Conservation (phyloP, 2,888 invertebrate genomes). For the Tetranychus piercei region DNA sequence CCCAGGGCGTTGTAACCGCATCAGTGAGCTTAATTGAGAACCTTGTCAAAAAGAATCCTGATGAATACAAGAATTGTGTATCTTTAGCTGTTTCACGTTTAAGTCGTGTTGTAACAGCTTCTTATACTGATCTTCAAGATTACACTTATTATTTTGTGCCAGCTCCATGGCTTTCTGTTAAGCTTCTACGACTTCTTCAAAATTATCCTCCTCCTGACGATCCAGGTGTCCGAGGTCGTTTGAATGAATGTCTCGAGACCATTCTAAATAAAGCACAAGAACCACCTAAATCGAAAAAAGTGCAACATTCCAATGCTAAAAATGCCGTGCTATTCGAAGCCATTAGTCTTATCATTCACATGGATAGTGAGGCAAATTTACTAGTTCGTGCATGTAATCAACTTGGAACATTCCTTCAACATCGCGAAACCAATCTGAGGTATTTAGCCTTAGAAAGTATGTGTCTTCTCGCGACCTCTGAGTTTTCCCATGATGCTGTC, state of each 20-base stretch:
- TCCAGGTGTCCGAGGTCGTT: slow-evolving; percentile 80
- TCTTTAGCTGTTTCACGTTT: slow-evolving; percentile 90
- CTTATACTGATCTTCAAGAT: slow-evolving; percentile 96
- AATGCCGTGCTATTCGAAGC: slow-evolving; percentile 99
- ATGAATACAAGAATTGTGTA: slow-evolving; percentile 97
- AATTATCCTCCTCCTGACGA: slow-evolving; percentile 98
- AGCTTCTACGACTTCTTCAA: slow-evolving; percentile 79
- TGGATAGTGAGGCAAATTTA: slow-evolving; percentile 89
- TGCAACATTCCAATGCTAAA: slow-evolving; percentile 98
- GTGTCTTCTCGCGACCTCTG: slow-evolving; percentile 96
- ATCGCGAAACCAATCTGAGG: slow-evolving; percentile 85
- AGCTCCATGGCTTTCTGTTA: slow-evolving; percentile 99
- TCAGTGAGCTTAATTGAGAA: slow-evolving; percentile 95
- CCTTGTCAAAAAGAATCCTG: slow-evolving; percentile 92
- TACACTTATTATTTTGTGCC: slow-evolving; percentile 99
- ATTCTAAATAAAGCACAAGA: slow-evolving; percentile 97
- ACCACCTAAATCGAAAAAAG: slow-evolving; percentile 98
- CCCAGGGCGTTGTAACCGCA: slow-evolving; percentile 83
- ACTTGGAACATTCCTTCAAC: slow-evolving; percentile 81
- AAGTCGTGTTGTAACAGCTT: slow-evolving; percentile 91
- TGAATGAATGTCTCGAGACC: slow-evolving; percentile 93
- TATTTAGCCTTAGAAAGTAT: slow-evolving; percentile 96
- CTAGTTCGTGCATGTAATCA: slow-evolving; percentile 96
- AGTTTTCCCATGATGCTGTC: slow-evolving; percentile 97
- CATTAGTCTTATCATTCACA: slow-evolving; percentile 96